These are phyloP conservation scores for Tachyglossus aculeatus DNA, from an alignment of 2,797 vertebrate species.

Conservation along the genomic window DNA sequence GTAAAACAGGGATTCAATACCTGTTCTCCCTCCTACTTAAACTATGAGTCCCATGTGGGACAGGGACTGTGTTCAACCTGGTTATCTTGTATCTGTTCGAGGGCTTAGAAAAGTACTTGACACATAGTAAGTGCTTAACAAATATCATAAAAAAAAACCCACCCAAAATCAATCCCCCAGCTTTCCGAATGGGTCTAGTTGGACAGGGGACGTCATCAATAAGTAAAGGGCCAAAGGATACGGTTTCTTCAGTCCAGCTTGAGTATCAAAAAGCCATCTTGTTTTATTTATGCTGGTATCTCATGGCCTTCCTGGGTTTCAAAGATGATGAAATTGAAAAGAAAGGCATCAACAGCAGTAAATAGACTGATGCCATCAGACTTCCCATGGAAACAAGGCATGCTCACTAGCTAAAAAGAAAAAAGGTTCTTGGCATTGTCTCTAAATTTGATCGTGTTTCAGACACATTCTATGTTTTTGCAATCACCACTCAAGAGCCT, in stretches of 20 bases:
- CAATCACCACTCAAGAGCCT: neutral
- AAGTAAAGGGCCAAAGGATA: constrained; percentile 74
- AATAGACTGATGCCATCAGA: constrained; percentile 40
- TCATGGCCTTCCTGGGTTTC: constrained; percentile 77
- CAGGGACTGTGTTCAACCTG: no score
- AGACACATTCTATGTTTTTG: neutral
- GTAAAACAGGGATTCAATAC: no score
- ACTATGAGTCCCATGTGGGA: no score
- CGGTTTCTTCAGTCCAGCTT: constrained; percentile 77
- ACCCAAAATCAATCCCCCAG: no score
- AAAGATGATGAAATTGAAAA: constrained; percentile 62
- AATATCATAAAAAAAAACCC: no score
- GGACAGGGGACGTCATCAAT: constrained; percentile 72
- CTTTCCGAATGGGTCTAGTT: constrained; percentile 46
- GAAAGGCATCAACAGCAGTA: constrained; percentile 35
- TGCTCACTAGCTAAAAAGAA: constrained; percentile 14
- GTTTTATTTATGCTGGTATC: constrained; percentile 82
- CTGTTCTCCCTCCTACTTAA: no score
- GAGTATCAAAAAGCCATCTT: constrained; percentile 70
- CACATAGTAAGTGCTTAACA: no score
- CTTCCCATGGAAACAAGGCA: constrained; percentile 23
- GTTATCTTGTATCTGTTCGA: no score
- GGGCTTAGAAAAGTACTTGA: no score
- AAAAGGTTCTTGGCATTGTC: neutral
- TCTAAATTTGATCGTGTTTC: neutral